A percentile compares a stretch with the other conserved stretches of the same genome.
These are phyloP conservation scores for Atrina japonica DNA, from an alignment of 2,888 invertebrate species.

Conservation along the genomic window DNA sequence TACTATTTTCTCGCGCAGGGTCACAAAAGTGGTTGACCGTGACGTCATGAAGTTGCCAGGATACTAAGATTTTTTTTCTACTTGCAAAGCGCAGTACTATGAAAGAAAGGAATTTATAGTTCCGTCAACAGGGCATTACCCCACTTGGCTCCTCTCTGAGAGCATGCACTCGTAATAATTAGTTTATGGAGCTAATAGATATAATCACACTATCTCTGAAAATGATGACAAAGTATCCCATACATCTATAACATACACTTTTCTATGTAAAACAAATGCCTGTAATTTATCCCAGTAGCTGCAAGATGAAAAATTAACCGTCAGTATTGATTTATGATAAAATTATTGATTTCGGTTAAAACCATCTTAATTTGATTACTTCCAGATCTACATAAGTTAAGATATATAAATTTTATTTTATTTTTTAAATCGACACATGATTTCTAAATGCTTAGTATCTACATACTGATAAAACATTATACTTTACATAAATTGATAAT, in stretches of 20 bases:
- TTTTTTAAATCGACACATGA: too few species aligned
- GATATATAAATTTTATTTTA: neutral
- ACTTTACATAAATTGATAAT: too few species aligned
- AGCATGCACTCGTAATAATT: constrained; percentile 3
- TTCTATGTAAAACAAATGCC: too few species aligned
- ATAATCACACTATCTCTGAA: too few species aligned
- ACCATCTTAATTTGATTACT: constrained; percentile 1
- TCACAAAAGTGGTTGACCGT: constrained; percentile 46
- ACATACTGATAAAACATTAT: too few species aligned
- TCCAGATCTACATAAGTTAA: neutral
- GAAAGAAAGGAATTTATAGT: constrained; percentile 42
- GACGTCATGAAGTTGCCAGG: constrained; percentile 66
- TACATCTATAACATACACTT: too few species aligned
- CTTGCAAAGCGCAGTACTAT: constrained; percentile 34
- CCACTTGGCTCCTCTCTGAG: constrained; percentile 16
- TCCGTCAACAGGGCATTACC: constrained; percentile 31
- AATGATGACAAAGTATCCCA: too few species aligned
- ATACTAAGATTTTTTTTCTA: constrained; percentile 57
- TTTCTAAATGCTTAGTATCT: too few species aligned
- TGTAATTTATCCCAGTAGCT: too few species aligned
- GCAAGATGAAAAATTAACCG: too few species aligned
- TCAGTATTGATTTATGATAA: too few species aligned
- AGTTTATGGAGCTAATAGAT: too few species aligned
- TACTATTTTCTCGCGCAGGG: constrained; percentile 39
- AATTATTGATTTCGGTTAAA: neutral